Percentiles rank a stretch among this genome's conserved stretches.
Conservation (phyloP, 2,113 vertebrate genomes). For the Reinhardtius hippoglossoides region DNA sequence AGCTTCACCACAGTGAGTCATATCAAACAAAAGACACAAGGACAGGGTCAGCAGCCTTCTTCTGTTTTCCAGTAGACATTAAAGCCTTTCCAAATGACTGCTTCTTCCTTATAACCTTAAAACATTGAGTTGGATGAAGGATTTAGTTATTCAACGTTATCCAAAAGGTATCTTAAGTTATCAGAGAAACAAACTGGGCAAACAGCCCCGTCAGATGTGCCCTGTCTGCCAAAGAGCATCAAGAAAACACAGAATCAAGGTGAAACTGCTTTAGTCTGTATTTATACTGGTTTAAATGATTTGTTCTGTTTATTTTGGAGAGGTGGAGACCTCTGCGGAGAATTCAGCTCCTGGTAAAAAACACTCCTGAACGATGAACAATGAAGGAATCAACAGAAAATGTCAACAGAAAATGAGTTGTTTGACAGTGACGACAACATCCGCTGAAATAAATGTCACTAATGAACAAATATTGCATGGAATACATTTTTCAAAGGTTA, state of each 20-base stretch:
- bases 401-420: no score
- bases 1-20: constrained; percentile 13
- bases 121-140: not conserved
- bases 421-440: no score
- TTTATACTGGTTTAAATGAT: not conserved
- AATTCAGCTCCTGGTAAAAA: not conserved
- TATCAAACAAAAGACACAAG: constrained; percentile 10
- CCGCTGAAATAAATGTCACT: no score
- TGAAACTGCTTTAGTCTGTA: not conserved
- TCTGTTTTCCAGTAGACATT: not conserved
- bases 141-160: not conserved
- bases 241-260: not conserved
- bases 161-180: not conserved
- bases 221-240: no score
- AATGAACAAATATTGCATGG: not conserved
- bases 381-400: not conserved
- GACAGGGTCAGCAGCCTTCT: not conserved
- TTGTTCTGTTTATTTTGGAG: not conserved
- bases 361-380: not conserved
- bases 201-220: not conserved
- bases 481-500: no score
- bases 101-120: not conserved
- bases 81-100: not conserved
- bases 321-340: not conserved
- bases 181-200: not conserved